Base-by-base conservation (phyloP, 2,888 invertebrate species). In the Coleophora deauratella region DNA sequence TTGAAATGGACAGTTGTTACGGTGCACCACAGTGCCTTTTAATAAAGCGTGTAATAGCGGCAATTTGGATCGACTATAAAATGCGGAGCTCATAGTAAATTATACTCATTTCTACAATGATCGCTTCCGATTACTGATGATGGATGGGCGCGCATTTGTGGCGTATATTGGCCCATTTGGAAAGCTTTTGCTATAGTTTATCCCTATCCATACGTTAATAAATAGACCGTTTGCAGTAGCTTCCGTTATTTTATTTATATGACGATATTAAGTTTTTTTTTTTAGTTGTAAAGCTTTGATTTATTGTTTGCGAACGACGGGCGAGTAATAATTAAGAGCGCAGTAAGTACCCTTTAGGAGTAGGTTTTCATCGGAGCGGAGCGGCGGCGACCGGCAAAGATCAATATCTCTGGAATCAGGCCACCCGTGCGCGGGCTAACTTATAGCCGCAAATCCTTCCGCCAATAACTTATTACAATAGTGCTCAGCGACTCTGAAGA, bases 51-150 rank as follows among this genome's bases (percentile, higher is more conserved):
- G 62, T 80, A 81, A 81, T 78, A 67, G 62, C 63, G 50, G 71
- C 71, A 73, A 81, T 81, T 80, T 75, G 69, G 70, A 61, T 54
- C 62, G 66, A 66, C 63, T 76, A 72, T 68, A 72, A 77, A 76
- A 74, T 69, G 65, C 62, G 69, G 60, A 64, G 65, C 69, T 66
- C 70, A 59, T 61, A 61, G 67, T 71, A 73, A 80, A 82, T 80
- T 76, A 78, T 72, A 67, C 72, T 72, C 75, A 74, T 78, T 75
- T 74, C 66, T 70, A 73, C 72, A 78, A 72, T 75, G 78, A 80
- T 78, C 75, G 73, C 60, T 79, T 81, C 79, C 79, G 79, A 78
- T 80, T 79, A 77, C 72, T 69, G 62, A 63, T 77, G 76, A 80
- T 76, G 67, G 67, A 78, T 71, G 62, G 57, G 54, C 54, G 50